Evolutionary conservation across 2,797 vertebrate species (phyloP), one percentile per base, ranked within the genome.

Genomic region (Sebastes nivosus): DNA sequence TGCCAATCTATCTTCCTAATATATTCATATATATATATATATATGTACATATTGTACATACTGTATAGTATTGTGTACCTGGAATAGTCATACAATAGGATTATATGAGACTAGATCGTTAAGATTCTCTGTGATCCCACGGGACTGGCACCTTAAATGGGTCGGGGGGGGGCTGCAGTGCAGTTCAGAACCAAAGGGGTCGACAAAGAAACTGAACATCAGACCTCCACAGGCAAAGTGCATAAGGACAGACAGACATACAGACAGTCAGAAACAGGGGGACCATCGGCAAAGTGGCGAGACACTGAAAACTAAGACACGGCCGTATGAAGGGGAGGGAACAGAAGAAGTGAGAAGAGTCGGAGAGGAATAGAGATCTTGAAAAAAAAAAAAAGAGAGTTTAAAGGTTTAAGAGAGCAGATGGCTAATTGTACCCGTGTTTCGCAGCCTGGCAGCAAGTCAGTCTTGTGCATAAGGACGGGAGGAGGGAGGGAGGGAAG

Each of bases 341-440:
- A 80, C 42, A 82, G 77, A 82, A 75, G 78, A 69, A 63, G 55
- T 81, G 84, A 86, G 46, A 79, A 12, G 72, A 72, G 79, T 29
- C 8, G 2, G 42, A 84, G 79, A 77, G 78, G 81, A 84, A 52
- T 14, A 71, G 69, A 85, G 88, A 87, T 73, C 77, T 69, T 82
- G 57, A 46, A 27, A 27, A 88, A 89, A 89, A 67, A 87, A 85
- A 38, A 38, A 5, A 25, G 79, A 87, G 85, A 87, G 86, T 94
- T 94, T 94, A 95, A 94, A 96, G 94, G 94, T 95, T 94, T 94
- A 94, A 91, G 88, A 95, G 94, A 95, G 94, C 91, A 94, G 94
- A 96, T 96, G 96, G 96, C 95, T 96, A 96, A 95, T 95, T 96
- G 95, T 96, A 96, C 95, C 96, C 96, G 95, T 96, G 95, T 96